Percentiles rank a stretch among this genome's conserved stretches.
Conservation (phyloP, 2,797 vertebrate genomes). For the Salmo trutta region DNA sequence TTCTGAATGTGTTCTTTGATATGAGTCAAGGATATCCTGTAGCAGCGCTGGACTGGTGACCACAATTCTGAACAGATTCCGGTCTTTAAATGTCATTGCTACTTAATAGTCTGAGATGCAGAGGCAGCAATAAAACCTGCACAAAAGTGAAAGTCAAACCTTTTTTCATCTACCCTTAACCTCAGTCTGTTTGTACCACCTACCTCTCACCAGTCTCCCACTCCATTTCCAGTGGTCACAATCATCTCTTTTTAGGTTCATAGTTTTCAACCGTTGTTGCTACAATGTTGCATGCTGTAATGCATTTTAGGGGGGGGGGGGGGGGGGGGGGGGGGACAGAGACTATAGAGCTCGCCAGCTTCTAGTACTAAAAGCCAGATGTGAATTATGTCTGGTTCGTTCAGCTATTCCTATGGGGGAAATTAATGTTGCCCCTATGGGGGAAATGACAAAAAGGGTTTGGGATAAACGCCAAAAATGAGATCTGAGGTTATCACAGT, state of each 20-base stretch:
- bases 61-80: slow-evolving; percentile 51
- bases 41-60: slow-evolving; percentile 55
- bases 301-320: too few relatives aligned
- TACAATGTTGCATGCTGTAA: neutral
- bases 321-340: too few relatives aligned
- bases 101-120: neutral
- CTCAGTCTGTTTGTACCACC: slow-evolving; percentile 12
- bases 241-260: neutral
- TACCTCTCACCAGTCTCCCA: slow-evolving; percentile 35
- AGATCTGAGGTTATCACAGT: too few relatives aligned
- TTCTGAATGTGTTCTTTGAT: slow-evolving; percentile 1
- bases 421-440: too few relatives aligned
- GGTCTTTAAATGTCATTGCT: slow-evolving; percentile 63
- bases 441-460: too few relatives aligned
- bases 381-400: too few relatives aligned
- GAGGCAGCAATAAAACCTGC: neutral
- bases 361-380: too few relatives aligned
- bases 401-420: too few relatives aligned
- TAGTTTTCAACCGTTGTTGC: neutral
- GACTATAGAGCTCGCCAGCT: too few relatives aligned
- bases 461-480: too few relatives aligned
- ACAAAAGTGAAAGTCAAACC: neutral
- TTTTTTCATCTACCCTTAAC: neutral
- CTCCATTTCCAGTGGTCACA: slow-evolving; percentile 25
- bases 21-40: slow-evolving; percentile 69